Evolutionary conservation across 1,140 invertebrate species (phyloP), one percentile per base, ranked within the genome.

Genomic region (Zeugodacus cucurbitae): DNA sequence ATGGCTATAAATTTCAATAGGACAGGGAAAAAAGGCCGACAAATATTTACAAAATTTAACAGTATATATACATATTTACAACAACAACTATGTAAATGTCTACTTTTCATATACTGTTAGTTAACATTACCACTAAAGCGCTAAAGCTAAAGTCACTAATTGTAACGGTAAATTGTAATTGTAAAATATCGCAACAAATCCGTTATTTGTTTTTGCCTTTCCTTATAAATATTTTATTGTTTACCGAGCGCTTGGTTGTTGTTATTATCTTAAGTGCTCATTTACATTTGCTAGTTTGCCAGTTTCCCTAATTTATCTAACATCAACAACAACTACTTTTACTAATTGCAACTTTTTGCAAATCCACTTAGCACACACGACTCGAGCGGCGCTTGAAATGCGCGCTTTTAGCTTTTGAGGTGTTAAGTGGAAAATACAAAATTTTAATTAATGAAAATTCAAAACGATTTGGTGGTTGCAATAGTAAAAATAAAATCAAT

Each of bases 321-420:
- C 37, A 67, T 32, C 5, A 1, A 32, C 29, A 29, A 48, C 37
- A 67, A 67, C 5, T 3, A 32, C 29, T 32, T 34, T 29, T 78
- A 48, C 74, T 37, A 70, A 70, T 78, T 44, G 74, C 37, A 78
- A 78, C 41, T 44, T 78, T 78, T 44, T 29, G 74, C 74, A n/a
- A 44, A 37, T 26, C 37, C 41, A 78, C 74, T 78, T 78, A 44
- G 41, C 22, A 22, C 32, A n/a, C 41, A 78, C 74, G 22, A 20
- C n/a, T n/a, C 10, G 22, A 44, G 22, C 74, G 1, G 22, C 74
- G 10, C 74, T 78, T 78, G 41, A n/a, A 67, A n/a, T 22, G 37
- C 74, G 22, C n/a, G n/a, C n/a, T n/a, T n/a, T n/a, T n/a, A n/a
- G 41, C 22, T n/a, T 78, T 78, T 32, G 62, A 29, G 22, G 74